Percentiles rank a stretch among this genome's conserved stretches.
Conservation (phyloP, 2,797 vertebrate genomes). For the Gymnoscopelus microlampas region DNA sequence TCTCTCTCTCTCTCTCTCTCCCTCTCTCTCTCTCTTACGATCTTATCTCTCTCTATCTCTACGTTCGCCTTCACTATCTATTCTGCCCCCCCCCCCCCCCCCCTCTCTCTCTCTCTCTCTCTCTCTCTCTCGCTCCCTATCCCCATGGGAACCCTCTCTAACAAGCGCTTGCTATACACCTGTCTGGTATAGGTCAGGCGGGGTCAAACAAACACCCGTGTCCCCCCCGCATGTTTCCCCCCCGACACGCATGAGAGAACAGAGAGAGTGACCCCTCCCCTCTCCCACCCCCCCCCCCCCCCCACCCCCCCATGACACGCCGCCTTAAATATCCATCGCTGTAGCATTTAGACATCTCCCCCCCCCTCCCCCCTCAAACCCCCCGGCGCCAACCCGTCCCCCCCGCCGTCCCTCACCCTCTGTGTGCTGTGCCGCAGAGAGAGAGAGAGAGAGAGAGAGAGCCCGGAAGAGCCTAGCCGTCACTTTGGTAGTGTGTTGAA, state of each 20-base stretch:
- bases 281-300: slow-evolving; percentile 12
- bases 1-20: slow-evolving; percentile 27
- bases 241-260: slow-evolving; percentile 43
- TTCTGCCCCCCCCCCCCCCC: slow-evolving; percentile 32
- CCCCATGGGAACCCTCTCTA: slow-evolving; percentile 56
- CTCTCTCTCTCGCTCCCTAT: slow-evolving; percentile 1
- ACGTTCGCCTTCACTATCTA: slow-evolving; percentile 3
- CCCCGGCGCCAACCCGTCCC: neutral
- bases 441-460: no score
- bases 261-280: slow-evolving; percentile 30
- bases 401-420: neutral
- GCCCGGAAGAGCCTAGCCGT: neutral
- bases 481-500: slow-evolving; percentile 24
- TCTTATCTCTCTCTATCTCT: slow-evolving; percentile 29
- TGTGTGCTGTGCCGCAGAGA: neutral
- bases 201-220: slow-evolving; percentile 67
- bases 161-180: slow-evolving; percentile 65
- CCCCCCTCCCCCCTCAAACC: neutral
- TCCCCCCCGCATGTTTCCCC: slow-evolving; percentile 51
- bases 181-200: slow-evolving; percentile 39
- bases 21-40: neutral
- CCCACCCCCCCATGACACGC: slow-evolving; percentile 50
- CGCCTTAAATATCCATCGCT: slow-evolving; percentile 57
- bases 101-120: neutral
- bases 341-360: slow-evolving; percentile 54